These are phyloP conservation scores for Clepsis dumicolana DNA, from an alignment of 2,888 invertebrate species.

Conservation along the genomic window DNA sequence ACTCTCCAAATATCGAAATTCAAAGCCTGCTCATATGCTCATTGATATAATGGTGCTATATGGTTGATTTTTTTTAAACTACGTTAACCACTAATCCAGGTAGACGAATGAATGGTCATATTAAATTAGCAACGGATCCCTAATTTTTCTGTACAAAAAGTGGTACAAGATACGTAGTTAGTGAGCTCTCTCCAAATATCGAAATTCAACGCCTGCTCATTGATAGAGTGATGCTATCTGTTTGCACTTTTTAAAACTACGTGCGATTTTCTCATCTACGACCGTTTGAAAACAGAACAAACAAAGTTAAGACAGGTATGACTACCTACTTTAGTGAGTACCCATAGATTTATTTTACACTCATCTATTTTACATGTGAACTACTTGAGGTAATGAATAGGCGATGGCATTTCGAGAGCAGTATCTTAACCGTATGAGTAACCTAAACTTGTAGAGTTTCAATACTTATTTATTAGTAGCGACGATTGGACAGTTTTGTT, in stretches of 20 bases:
- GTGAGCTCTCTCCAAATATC: slow-evolving; percentile 49
- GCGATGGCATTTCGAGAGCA: neutral
- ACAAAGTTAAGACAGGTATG: slow-evolving; percentile 1
- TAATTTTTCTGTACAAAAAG: slow-evolving; percentile 37
- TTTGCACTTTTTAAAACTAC: slow-evolving; percentile 43
- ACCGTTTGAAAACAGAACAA: slow-evolving; percentile 16
- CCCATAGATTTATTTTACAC: neutral
- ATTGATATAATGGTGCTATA: no score
- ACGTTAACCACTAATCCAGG: no score
- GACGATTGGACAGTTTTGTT: neutral
- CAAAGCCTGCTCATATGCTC: no score
- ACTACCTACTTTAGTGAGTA: slow-evolving; percentile 9
- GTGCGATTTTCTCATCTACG: slow-evolving; percentile 20
- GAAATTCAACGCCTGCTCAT: slow-evolving; percentile 45
- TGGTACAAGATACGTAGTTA: slow-evolving; percentile 30
- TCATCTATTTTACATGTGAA: slow-evolving; percentile 2
- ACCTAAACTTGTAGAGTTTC: neutral
- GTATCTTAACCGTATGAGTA: neutral
- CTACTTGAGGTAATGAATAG: slow-evolving; percentile 4
- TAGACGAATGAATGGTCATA: no score
- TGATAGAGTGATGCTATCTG: slow-evolving; percentile 29
- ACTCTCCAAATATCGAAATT: no score
- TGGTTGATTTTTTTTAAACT: no score
- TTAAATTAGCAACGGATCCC: neutral
- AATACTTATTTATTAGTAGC: neutral